Conservation (phyloP, 2,888 invertebrate genomes). For the Hartigia nigra region DNA sequence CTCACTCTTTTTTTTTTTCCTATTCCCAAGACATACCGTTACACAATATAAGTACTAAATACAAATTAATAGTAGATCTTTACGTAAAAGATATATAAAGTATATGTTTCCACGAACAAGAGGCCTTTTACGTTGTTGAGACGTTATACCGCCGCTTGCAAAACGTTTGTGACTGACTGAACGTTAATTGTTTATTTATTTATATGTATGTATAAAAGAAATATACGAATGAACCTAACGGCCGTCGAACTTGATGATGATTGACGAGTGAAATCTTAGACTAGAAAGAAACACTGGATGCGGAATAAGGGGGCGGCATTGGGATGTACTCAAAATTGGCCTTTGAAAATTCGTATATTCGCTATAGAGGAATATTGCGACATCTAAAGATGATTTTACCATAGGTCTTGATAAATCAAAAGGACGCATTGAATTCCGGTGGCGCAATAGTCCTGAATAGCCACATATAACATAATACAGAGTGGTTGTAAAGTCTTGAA, state of each 20-base stretch:
- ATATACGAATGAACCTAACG: background rate
- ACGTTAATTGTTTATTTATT: background rate
- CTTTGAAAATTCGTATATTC: background rate
- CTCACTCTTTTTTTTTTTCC: background rate
- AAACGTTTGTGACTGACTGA: background rate
- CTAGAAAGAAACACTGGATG: background rate
- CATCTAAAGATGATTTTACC: background rate
- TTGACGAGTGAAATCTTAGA: background rate
- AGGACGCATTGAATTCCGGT: background rate
- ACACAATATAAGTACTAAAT: background rate
- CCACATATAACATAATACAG: background rate
- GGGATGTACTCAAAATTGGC: background rate
- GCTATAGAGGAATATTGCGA: background rate
- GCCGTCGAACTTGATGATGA: background rate
- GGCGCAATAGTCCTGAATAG: background rate
- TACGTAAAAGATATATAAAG: background rate
- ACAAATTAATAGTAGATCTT: background rate
- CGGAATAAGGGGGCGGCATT: background rate
- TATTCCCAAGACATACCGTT: background rate
- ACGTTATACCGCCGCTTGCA: background rate
- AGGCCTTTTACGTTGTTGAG: background rate
- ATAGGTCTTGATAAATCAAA: background rate
- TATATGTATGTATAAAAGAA: background rate
- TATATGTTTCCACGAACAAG: background rate
- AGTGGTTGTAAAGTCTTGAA: background rate